These are phyloP conservation scores for Microcebus tavaratra DNA, from an alignment of 2,113 vertebrate species.

Conservation along the genomic window DNA sequence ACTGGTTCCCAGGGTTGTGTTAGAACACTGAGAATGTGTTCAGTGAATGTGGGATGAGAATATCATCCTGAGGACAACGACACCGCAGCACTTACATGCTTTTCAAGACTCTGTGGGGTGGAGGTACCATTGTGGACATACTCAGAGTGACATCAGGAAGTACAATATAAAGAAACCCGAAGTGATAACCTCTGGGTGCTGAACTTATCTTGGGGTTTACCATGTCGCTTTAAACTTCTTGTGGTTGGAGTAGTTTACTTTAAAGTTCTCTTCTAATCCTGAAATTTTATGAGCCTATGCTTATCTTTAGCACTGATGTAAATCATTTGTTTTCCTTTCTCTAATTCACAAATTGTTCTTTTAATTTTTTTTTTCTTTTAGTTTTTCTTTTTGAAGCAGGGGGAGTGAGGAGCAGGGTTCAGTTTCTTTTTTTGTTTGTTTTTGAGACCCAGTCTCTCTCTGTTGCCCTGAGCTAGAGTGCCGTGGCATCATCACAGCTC, in stretches of 20 bases:
- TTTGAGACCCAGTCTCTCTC: no score
- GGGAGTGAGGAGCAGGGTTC: no score
- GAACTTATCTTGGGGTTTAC: constrained; percentile 26
- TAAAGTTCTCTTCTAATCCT: constrained; percentile 1
- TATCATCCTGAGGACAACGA: background rate
- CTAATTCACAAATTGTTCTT: background rate
- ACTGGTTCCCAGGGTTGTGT: background rate
- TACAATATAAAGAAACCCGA: background rate
- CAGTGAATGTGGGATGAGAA: background rate
- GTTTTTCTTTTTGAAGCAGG: no score
- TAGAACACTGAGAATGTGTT: background rate
- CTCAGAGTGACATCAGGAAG: background rate
- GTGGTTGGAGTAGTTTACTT: constrained; percentile 3
- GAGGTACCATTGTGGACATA: background rate
- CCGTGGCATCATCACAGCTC: no score
- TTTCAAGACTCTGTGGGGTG: background rate
- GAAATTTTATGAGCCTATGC: background rate
- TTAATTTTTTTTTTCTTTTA: no score
- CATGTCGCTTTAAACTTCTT: background rate
- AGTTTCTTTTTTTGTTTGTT: no score
- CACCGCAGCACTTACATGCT: background rate
- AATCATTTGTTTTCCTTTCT: background rate
- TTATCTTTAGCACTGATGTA: constrained; percentile 23
- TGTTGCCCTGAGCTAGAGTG: no score
- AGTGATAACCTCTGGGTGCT: background rate